Evolutionary conservation across 2,113 vertebrate genomes (phyloP).

Genomic region (Bubo bubo): DNA sequence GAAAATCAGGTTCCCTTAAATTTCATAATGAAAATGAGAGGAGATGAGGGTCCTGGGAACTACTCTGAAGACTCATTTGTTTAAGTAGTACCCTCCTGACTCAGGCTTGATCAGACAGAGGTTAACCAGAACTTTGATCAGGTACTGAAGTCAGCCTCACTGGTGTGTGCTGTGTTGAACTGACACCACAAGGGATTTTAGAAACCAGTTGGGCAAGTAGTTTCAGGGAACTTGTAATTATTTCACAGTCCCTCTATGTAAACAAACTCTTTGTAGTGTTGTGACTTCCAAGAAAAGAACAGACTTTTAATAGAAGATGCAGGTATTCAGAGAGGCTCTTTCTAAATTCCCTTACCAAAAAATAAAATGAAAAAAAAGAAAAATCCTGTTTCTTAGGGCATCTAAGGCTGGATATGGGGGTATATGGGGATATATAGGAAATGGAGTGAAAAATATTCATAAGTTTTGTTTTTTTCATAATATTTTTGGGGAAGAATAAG

Average conservation of each 20-base stretch:
- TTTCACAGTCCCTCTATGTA: neutral
- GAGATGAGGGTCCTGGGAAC: neutral
- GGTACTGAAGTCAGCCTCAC: neutral
- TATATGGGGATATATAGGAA: neutral
- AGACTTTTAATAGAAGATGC: neutral
- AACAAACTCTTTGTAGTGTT: neutral
- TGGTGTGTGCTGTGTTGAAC: neutral
- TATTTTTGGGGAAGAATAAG: neutral
- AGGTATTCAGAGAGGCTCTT: neutral
- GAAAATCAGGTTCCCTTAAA: neutral
- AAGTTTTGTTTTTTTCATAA: accelerated
- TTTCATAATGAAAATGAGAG: neutral
- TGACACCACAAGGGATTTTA: neutral
- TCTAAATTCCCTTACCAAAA: neutral
- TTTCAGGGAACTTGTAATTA: neutral
- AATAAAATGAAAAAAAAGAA: neutral
- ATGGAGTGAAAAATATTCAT: neutral
- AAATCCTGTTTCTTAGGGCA: neutral
- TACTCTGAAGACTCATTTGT: neutral
- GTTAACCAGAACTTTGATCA: neutral
- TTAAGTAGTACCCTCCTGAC: neutral
- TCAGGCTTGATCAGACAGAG: neutral
- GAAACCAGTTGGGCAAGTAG: neutral
- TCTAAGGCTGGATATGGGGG: neutral
- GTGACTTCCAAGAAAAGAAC: neutral